Evolutionary conservation across 2,888 invertebrate species (phyloP).

Genomic region (Agonopterix arenella): DNA sequence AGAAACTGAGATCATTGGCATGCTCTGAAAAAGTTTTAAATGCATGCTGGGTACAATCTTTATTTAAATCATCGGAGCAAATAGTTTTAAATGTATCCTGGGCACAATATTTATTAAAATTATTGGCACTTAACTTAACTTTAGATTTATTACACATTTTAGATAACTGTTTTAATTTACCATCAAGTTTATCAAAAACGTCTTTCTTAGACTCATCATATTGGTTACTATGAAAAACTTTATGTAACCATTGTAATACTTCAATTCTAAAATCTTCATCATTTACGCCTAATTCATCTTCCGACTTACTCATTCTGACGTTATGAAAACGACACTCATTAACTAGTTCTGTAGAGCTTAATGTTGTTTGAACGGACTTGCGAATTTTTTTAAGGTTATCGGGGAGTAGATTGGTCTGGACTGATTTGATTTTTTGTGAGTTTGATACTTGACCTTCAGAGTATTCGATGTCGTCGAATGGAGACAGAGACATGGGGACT

Average conservation of each 20-base stretch:
- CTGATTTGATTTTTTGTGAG: background rate
- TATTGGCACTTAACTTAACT: too few species aligned
- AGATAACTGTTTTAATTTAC: constrained; percentile 7
- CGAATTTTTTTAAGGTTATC: constrained; percentile 1
- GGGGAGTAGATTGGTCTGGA: background rate
- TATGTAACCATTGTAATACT: constrained; percentile 25
- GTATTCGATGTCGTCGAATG: constrained; percentile 15
- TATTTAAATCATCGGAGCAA: too few species aligned
- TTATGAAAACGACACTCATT: constrained; percentile 8
- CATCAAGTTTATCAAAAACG: constrained; percentile 11
- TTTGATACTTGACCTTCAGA: constrained; percentile 17
- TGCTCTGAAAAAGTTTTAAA: too few species aligned
- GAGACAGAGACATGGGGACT: constrained; percentile 28
- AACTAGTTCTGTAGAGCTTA: constrained; percentile 24
- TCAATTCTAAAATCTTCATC: constrained; percentile 19
- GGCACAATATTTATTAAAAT: too few species aligned
- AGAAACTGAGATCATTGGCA: background rate
- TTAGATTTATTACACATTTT: background rate
- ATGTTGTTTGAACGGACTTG: constrained; percentile 31
- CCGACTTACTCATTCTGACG: constrained; percentile 32
- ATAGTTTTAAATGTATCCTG: too few species aligned
- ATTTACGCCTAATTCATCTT: constrained; percentile 26
- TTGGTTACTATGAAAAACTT: constrained; percentile 13
- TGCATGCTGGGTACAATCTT: too few species aligned
- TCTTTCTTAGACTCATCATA: background rate